A percentile compares a stretch with the other conserved stretches of the same genome.
phyloP scores from a whole-genome alignment of 2,113 vertebrate genomes.

The Cheilinus undulatus region DNA sequence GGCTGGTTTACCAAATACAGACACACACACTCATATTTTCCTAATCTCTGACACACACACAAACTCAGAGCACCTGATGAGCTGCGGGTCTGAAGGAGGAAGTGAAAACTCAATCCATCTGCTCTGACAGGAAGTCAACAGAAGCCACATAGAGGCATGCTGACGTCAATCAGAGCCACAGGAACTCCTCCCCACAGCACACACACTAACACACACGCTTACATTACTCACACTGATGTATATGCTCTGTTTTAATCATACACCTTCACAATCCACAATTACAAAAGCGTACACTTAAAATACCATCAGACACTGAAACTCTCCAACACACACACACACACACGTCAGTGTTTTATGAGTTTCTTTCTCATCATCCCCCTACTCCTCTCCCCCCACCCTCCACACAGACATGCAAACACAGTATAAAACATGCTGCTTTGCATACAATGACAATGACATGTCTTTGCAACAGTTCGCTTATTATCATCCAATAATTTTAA shows the following conservation, averaged over 20 bases:
- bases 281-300: slow-evolving; percentile 20
- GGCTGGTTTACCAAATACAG: neutral
- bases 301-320: neutral
- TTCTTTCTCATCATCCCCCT: too few relatives aligned
- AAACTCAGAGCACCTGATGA: slow-evolving; percentile 72
- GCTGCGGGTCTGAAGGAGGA: slow-evolving; percentile 79
- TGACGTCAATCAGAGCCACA: slow-evolving; percentile 86
- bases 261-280: slow-evolving; percentile 7
- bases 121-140: slow-evolving; percentile 86
- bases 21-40: slow-evolving; percentile 34
- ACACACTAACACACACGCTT: slow-evolving; percentile 41
- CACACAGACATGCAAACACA: neutral
- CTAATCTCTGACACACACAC: slow-evolving; percentile 36
- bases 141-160: slow-evolving; percentile 81
- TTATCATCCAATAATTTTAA: too few relatives aligned
- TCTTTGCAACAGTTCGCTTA: too few relatives aligned
- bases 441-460: too few relatives aligned
- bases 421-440: neutral
- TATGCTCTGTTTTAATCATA: slow-evolving; percentile 23
- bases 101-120: slow-evolving; percentile 84
- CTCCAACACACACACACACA: too few relatives aligned
- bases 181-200: slow-evolving; percentile 75
- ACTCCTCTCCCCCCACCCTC: too few relatives aligned
- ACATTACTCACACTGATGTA: slow-evolving; percentile 50
- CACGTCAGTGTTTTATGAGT: too few relatives aligned